Conservation (phyloP, 2,888 invertebrate genomes). For the Neoaliturus tenellus region DNA sequence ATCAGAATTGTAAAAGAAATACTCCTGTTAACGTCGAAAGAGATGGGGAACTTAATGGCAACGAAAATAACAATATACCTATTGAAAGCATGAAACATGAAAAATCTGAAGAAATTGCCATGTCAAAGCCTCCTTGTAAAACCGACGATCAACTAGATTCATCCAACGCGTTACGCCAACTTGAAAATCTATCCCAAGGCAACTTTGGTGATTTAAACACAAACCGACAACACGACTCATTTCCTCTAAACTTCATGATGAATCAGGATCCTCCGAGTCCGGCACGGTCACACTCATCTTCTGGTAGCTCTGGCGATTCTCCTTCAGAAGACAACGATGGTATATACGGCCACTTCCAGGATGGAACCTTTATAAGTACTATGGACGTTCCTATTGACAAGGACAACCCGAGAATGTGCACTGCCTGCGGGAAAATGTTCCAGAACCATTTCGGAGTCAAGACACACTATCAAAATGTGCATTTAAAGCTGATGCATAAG, state of each 20-base stretch:
- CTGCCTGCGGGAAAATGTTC: slow-evolving; percentile 94
- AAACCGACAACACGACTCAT: slow-evolving; percentile 63
- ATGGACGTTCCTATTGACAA: slow-evolving; percentile 93
- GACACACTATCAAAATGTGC: slow-evolving; percentile 96
- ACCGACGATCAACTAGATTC: slow-evolving; percentile 72
- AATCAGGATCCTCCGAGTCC: slow-evolving; percentile 77
- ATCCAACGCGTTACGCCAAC: slow-evolving; percentile 83
- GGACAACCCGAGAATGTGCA: slow-evolving; percentile 93
- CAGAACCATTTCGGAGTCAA: slow-evolving; percentile 96
- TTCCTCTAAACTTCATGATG: slow-evolving; percentile 71
- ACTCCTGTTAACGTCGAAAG: neutral
- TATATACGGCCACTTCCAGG: slow-evolving; percentile 84
- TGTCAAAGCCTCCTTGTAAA: slow-evolving; percentile 28
- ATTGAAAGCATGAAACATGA: slow-evolving; percentile 21
- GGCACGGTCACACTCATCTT: slow-evolving; percentile 77
- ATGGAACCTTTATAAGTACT: slow-evolving; percentile 79
- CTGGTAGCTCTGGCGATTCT: slow-evolving; percentile 76
- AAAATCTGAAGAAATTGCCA: slow-evolving; percentile 14
- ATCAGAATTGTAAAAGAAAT: slow-evolving; percentile 25
- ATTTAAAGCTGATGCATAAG: slow-evolving; percentile 96
- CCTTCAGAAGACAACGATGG: slow-evolving; percentile 78
- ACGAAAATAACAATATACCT: slow-evolving; percentile 47
- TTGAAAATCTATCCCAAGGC: slow-evolving; percentile 88
- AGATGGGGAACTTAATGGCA: slow-evolving; percentile 18
- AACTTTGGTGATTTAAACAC: slow-evolving; percentile 77